Evolutionary conservation across 2,888 invertebrate species (phyloP).

Genomic region (Brachypalpus laphriformis): DNA sequence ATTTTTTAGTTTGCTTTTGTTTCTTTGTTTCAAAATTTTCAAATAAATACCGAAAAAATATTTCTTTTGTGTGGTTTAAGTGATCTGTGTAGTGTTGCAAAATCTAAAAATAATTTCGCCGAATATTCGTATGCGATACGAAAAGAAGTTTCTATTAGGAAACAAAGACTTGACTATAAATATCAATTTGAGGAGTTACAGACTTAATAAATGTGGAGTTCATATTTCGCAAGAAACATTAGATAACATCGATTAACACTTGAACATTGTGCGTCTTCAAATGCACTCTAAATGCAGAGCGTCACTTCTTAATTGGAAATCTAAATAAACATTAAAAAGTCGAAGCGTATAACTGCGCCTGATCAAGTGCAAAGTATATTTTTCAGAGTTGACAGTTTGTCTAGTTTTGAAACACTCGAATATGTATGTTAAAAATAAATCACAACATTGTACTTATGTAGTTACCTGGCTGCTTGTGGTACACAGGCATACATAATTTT

Average conservation of each 20-base stretch:
- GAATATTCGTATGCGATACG: background rate
- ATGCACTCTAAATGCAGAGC: slow-evolving; percentile 6
- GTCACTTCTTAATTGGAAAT: slow-evolving; percentile 8
- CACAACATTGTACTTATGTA: background rate
- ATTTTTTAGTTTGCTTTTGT: background rate
- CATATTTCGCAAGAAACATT: background rate
- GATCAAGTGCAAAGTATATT: slow-evolving; percentile 8
- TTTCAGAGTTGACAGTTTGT: slow-evolving; percentile 14
- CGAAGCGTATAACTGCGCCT: background rate
- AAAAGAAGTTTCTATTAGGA: background rate
- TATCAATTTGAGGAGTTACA: background rate
- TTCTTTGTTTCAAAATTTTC: background rate
- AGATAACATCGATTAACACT: background rate
- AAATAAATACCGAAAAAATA: background rate
- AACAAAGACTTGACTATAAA: background rate
- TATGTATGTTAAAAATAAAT: slow-evolving; percentile 7
- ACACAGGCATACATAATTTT: background rate
- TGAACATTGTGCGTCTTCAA: background rate
- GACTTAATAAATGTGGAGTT: background rate
- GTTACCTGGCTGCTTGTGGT: background rate
- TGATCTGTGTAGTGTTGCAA: slow-evolving; percentile 8
- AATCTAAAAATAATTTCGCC: background rate
- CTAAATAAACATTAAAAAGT: background rate
- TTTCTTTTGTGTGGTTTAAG: slow-evolving; percentile 1
- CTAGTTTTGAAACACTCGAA: background rate